Evolutionary conservation across 2,113 vertebrate species (phyloP), one percentile per base, ranked within the genome.

Genomic region (Nesospiza acunhae): DNA sequence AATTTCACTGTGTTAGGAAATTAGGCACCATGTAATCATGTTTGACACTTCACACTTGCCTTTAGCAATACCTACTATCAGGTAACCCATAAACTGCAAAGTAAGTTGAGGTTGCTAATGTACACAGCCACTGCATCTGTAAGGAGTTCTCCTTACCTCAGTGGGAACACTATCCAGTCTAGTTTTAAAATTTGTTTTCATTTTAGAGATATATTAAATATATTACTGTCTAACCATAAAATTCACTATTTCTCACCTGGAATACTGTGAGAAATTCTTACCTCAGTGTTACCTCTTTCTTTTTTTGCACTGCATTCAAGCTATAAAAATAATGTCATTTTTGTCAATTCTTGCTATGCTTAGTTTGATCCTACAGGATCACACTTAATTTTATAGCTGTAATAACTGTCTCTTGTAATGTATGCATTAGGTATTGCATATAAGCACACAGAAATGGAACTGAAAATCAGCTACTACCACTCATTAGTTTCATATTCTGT

Each of bases 391-490:
- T 53, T 37, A 67, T 41, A 85, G 35, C 33, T 91, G 24, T 59
- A 80, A 39, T 83, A 53, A 92, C 55, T 59, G 72, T 75, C 83
- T 87, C 90, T 93, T 85, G 46, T 30, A 68, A 82, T 67, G 33
- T 82, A 93, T 93, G 82, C 47, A 59, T 91, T 86, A 90, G 76
- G 78, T 94, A 93, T 90, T 93, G 90, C 59, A 50, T 88, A 10
- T 60, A 84, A 96, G 75, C 84, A 94, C 89, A 84, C 59, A 96
- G 79, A 96, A 93, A 73, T 53, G 31, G 56, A 93, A 84, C 64
- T 62, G 75, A 70, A 89, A 94, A 89, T 84, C 87, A 86, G 82
- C 84, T 88, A 93, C 69, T 91, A 84, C 69, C 76, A 87, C 77
- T 64, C 50, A 26, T 42, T 89, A 77, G 37, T 90, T 85, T 84